phyloP scores from a whole-genome alignment of 1,140 invertebrate genomes.

The Chelonus insularis region DNA sequence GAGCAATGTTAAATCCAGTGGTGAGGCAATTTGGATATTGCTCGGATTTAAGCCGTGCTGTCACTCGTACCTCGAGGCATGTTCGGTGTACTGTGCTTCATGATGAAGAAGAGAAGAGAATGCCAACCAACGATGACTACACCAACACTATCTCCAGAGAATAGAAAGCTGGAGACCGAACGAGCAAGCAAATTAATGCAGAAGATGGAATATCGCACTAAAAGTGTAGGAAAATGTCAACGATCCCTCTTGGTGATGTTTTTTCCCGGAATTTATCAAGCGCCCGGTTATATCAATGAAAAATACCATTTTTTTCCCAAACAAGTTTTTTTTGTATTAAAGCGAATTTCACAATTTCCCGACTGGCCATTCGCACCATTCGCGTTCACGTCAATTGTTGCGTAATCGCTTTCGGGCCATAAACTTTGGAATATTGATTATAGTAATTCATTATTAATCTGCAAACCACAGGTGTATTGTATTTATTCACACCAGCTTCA shows the following conservation, averaged over 20 bases:
- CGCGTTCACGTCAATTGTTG: neutral
- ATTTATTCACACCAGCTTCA: slow-evolving; percentile 14
- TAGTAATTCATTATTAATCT: slow-evolving; percentile 15
- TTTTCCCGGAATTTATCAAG: slow-evolving; percentile 2
- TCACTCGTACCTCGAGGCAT: slow-evolving; percentile 25
- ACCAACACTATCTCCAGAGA: slow-evolving; percentile 4
- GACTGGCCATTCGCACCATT: slow-evolving; percentile 2
- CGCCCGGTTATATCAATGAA: neutral
- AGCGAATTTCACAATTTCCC: neutral
- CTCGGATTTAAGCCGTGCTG: slow-evolving; percentile 38
- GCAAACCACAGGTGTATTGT: neutral
- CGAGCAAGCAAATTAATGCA: slow-evolving; percentile 19
- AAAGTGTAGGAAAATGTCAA: slow-evolving; percentile 5
- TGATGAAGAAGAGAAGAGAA: neutral
- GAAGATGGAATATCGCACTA: slow-evolving; percentile 18
- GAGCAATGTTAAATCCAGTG: slow-evolving; percentile 42
- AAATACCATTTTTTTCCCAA: neutral
- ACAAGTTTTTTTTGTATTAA: neutral
- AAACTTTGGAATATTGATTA: slow-evolving; percentile 13
- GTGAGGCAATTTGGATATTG: slow-evolving; percentile 51
- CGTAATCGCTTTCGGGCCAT: slow-evolving; percentile 3
- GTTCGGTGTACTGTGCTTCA: slow-evolving; percentile 1
- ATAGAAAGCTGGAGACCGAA: slow-evolving; percentile 9
- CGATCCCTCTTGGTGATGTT: neutral
- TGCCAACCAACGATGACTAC: neutral